These are phyloP conservation scores for Gambelia wislizenii DNA, from an alignment of 2,797 vertebrate species.

Conservation along the genomic window DNA sequence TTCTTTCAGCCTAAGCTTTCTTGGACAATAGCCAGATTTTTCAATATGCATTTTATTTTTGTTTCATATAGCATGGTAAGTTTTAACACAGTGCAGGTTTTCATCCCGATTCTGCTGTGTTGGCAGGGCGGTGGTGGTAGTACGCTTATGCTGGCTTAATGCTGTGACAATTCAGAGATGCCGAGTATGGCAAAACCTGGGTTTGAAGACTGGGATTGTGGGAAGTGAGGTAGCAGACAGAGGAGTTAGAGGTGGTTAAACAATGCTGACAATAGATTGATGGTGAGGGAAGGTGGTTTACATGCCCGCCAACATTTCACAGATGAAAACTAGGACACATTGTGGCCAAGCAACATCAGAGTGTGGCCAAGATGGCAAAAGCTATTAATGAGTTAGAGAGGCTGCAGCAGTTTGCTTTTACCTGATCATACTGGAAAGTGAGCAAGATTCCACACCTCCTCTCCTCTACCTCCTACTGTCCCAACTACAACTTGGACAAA, in stretches of 20 bases:
- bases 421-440: no score
- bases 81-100: constrained; percentile 12
- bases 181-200: not conserved
- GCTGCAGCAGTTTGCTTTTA: no score
- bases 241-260: not conserved
- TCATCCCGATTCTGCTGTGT: not conserved
- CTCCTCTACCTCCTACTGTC: no score
- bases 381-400: no score
- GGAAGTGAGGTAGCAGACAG: not conserved
- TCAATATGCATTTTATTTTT: no score
- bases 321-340: no score
- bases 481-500: no score
- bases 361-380: no score
- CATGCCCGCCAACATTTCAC: not conserved
- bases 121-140: not conserved
- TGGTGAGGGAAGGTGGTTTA: not conserved
- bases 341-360: no score
- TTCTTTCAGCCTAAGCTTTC: no score
- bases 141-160: not conserved
- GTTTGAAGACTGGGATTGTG: not conserved
- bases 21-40: no score
- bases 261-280: not conserved
- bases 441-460: no score
- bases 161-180: not conserved
- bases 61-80: not conserved